phyloP scores from a whole-genome alignment of 2,797 vertebrate genomes.

The Pipistrellus pygmaeus region DNA sequence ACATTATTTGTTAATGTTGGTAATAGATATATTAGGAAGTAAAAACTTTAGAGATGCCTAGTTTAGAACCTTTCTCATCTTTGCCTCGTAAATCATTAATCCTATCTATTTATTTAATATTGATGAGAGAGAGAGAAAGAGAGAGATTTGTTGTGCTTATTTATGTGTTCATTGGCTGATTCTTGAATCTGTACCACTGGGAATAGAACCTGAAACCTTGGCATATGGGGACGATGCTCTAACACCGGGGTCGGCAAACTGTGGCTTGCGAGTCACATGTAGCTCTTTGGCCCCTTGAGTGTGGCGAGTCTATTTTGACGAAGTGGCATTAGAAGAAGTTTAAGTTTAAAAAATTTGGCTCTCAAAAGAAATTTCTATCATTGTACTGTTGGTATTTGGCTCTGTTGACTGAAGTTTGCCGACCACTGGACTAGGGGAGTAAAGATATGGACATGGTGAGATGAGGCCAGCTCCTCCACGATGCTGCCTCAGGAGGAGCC shows the following conservation, averaged over 20 bases:
- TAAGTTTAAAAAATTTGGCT: no score
- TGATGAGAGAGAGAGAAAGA: background rate
- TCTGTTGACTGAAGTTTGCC: no score
- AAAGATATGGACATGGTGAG: no score
- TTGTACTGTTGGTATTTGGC: no score
- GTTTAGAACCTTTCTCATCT: background rate
- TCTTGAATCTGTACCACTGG: background rate
- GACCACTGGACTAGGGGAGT: no score
- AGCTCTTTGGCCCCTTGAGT: no score
- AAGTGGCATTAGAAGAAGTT: no score
- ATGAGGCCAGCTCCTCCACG: conserved; percentile 89
- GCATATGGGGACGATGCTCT: background rate
- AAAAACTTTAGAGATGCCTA: background rate
- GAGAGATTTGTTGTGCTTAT: background rate
- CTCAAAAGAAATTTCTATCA: no score
- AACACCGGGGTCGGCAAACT: no score
- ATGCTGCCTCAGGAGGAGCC: conserved; percentile 92
- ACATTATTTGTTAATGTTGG: background rate
- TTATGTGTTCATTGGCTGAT: background rate
- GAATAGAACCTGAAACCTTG: background rate
- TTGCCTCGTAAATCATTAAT: background rate
- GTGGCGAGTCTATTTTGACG: no score
- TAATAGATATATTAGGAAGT: background rate
- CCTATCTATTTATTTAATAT: background rate
- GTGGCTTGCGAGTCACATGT: no score